Conservation (phyloP, 2,888 invertebrate genomes). For the Leistus spinibarbis region DNA sequence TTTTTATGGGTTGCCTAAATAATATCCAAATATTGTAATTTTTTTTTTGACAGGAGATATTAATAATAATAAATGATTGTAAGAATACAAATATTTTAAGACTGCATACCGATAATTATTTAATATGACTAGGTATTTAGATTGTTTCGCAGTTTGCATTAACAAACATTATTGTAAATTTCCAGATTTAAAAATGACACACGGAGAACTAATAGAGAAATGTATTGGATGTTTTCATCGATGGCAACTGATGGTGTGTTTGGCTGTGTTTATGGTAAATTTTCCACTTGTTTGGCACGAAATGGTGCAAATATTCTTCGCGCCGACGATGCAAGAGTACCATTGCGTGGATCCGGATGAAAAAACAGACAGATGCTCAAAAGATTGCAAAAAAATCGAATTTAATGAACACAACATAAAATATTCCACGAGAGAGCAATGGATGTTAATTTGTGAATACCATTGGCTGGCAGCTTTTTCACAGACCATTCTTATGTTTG, state of each 20-base stretch:
- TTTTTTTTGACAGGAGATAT: no score
- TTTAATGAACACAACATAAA: slow-evolving; percentile 56
- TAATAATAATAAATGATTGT: no score
- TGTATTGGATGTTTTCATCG: slow-evolving; percentile 57
- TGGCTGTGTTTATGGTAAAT: slow-evolving; percentile 25
- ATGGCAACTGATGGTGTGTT: slow-evolving; percentile 19
- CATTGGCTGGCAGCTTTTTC: slow-evolving; percentile 68
- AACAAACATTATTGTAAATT: background rate
- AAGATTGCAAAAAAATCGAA: background rate
- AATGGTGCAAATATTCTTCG: background rate
- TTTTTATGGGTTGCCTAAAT: no score
- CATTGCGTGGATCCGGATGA: background rate
- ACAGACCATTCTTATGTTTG: slow-evolving; percentile 73
- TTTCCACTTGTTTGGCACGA: slow-evolving; percentile 1
- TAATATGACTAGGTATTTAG: no score
- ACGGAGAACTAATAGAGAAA: slow-evolving; percentile 55
- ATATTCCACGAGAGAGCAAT: slow-evolving; percentile 71
- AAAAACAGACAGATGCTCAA: background rate
- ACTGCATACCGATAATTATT: no score
- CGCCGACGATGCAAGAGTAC: background rate
- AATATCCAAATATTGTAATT: no score
- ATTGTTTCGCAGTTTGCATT: no score
- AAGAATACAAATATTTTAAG: no score
- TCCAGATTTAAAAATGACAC: slow-evolving; percentile 1
- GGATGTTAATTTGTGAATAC: slow-evolving; percentile 69